phyloP scores from a whole-genome alignment of 2,797 vertebrate genomes.

The Pterois miles region DNA sequence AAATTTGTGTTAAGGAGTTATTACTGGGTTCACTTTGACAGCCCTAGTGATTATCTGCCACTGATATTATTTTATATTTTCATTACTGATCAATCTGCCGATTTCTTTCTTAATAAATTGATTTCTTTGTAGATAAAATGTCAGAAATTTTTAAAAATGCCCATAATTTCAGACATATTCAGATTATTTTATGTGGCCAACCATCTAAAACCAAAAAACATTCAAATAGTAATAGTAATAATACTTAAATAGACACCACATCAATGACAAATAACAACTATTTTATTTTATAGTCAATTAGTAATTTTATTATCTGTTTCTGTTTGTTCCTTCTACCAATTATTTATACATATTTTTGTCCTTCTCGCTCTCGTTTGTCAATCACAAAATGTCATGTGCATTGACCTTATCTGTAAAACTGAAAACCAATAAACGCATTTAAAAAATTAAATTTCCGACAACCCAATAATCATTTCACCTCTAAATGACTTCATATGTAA shows the following conservation, averaged over 20 bases:
- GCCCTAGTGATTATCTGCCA: not conserved
- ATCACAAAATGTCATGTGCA: too few species aligned
- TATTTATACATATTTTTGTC: too few species aligned
- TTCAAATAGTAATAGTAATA: too few species aligned
- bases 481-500: not conserved
- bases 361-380: too few species aligned
- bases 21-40: too few species aligned
- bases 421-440: too few species aligned
- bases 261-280: too few species aligned
- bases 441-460: not conserved
- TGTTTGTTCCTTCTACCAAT: too few species aligned
- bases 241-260: not conserved
- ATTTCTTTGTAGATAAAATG: not conserved
- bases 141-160: not conserved
- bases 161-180: not conserved
- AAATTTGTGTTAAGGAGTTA: too few species aligned
- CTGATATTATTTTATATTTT: not conserved
- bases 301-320: too few species aligned
- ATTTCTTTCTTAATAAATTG: not conserved
- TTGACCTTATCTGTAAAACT: too few species aligned
- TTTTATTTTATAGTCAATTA: too few species aligned
- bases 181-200: not conserved
- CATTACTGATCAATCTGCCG: not conserved
- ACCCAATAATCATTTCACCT: not conserved
- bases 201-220: not conserved